Percentiles rank a stretch among this genome's conserved stretches.
Evolutionary conservation across 2,797 vertebrate species (phyloP).

Genomic region (Gobio occitaniae): DNA sequence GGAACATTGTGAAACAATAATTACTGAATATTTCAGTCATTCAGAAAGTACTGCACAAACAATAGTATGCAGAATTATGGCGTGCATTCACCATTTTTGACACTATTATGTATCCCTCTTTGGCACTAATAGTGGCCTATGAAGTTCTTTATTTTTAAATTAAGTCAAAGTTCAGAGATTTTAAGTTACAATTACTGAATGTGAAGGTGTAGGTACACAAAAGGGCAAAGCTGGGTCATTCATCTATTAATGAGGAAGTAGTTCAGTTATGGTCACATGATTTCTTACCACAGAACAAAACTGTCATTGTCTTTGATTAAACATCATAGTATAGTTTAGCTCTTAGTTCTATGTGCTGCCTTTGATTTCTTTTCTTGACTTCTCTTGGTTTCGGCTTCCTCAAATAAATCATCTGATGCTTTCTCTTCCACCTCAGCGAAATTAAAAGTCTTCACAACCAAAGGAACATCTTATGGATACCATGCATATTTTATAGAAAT

Average conservation of each 20-base stretch:
- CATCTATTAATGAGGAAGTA: not conserved
- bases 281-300: not conserved
- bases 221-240: not conserved
- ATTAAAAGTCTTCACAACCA: not conserved
- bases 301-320: not conserved
- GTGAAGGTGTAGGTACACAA: not conserved
- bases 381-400: not conserved
- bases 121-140: not conserved
- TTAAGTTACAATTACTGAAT: not conserved
- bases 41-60: not conserved
- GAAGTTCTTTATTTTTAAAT: not conserved
- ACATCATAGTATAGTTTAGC: not conserved
- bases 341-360: not conserved
- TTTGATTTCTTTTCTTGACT: not conserved
- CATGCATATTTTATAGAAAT: not conserved
- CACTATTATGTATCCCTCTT: not conserved
- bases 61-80: not conserved
- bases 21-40: not conserved
- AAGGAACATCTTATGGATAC: not conserved
- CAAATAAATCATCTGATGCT: not conserved
- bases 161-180: not conserved
- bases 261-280: conserved; percentile 1
- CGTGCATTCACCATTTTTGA: not conserved
- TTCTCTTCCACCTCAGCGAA: conserved; percentile 1
- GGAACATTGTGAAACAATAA: not conserved